Percentiles rank a stretch among this genome's conserved stretches.
These are phyloP conservation scores for Loriculus beryllinus DNA, from an alignment of 2,797 vertebrate genomes.

Conservation along the genomic window DNA sequence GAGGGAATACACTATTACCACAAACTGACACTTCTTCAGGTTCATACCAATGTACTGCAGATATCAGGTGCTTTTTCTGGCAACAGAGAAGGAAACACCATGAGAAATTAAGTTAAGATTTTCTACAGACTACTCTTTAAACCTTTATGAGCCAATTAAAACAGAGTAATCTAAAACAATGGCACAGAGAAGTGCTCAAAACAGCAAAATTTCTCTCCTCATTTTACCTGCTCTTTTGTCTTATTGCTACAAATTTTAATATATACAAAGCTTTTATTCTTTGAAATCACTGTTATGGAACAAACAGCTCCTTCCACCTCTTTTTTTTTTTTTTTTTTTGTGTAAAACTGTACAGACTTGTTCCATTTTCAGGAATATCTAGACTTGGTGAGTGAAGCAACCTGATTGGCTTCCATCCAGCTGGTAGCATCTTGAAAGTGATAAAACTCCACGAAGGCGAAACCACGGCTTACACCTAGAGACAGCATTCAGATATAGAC, in stretches of 20 bases:
- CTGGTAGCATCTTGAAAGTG: conserved; percentile 99
- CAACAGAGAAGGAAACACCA: not conserved
- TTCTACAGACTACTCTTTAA: not conserved
- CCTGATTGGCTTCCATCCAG: conserved; percentile 99
- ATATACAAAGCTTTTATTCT: conserved; percentile 78
- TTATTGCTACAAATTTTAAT: conserved; percentile 72
- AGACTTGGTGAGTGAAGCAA: conserved; percentile 99
- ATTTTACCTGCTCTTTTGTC: not conserved
- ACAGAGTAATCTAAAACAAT: not conserved
- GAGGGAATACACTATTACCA: not conserved
- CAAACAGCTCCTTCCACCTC: conserved; percentile 80
- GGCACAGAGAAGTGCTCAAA: not conserved
- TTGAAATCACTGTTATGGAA: conserved; percentile 75
- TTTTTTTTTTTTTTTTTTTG: conserved; percentile 67
- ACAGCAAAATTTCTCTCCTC: not conserved
- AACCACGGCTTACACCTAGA: conserved; percentile 99
- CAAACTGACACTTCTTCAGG: not conserved
- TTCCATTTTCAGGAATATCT: conserved; percentile 90
- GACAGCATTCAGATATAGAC: conserved; percentile 99
- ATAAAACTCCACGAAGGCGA: conserved; percentile 99
- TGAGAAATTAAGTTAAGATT: not conserved
- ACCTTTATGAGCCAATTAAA: not conserved
- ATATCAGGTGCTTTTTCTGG: not conserved
- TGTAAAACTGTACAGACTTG: conserved; percentile 82
- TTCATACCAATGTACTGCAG: not conserved